Conservation (phyloP, 1,140 invertebrate species). For the Calephelis nemesis region DNA sequence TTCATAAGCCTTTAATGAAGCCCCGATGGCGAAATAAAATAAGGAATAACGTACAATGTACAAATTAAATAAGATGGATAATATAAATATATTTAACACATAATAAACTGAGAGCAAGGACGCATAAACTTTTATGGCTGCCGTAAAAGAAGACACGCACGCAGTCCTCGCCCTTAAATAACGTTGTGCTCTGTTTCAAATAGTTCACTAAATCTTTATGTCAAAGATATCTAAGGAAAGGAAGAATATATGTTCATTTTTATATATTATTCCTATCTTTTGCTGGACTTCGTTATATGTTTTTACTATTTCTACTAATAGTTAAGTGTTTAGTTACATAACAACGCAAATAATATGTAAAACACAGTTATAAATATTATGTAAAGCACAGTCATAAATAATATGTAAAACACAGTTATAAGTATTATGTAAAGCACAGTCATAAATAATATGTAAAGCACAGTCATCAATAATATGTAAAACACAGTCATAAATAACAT, state of each 20-base stretch:
- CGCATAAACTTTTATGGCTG: slow-evolving; percentile 64
- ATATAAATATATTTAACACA: slow-evolving; percentile 64
- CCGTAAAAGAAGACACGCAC: slow-evolving; percentile 54
- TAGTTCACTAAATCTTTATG: slow-evolving; percentile 37
- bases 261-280: background rate
- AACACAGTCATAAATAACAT: too few relatives aligned
- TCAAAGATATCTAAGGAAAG: slow-evolving; percentile 2
- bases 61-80: slow-evolving; percentile 28
- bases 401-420: too few relatives aligned
- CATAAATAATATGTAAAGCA: too few relatives aligned
- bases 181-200: slow-evolving; percentile 43
- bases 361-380: too few relatives aligned
- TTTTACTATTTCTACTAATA: too few relatives aligned
- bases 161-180: slow-evolving; percentile 40
- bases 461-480: too few relatives aligned
- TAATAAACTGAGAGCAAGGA: slow-evolving; percentile 60
- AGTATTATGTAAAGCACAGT: too few relatives aligned
- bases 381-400: too few relatives aligned
- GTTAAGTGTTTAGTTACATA: too few relatives aligned
- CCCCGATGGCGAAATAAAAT: background rate
- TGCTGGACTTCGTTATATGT: background rate
- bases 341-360: too few relatives aligned
- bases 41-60: background rate
- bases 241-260: background rate
- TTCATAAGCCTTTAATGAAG: background rate